Base-by-base conservation (phyloP, 1,140 invertebrate species). In the Lepidurus apus region DNA sequence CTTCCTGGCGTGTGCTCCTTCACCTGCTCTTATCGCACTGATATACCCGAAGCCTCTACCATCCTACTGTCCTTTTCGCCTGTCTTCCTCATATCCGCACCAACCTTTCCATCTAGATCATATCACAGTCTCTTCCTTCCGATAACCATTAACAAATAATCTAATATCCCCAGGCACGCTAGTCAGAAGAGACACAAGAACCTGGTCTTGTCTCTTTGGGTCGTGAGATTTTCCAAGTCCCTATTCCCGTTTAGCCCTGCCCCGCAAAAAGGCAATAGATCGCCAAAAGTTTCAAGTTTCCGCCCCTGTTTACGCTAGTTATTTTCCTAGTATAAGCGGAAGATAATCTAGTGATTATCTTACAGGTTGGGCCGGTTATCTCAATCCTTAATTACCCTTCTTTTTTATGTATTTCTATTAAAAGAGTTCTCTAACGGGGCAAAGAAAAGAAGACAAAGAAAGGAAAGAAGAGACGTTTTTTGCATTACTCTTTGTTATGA, bases 131-230 rank as follows among this genome's bases (percentile, higher is more conserved):
- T 65, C 53, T 65, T 65, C 53, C 53, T 65, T 65, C 53, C 53
- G 53, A 65, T 65, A 65, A 65, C 53, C 53, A 65, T 65, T 65
- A 65, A 65, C 53, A 65, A 65, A 65, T 65, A 65, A 65, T 65
- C 53, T 65, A 65, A 65, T 65, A 65, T n/a, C n/a, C 53, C 53
- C 21, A 13, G 21, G n/a, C 53, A 65, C 53, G 53, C 53, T 65
- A 21, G 4, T 3, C 34, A 3, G 4, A 34, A 34, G 34, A 34
- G 34, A 34, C 34, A 34, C 7, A 21, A 65, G 53, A 65, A 65
- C 53, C 34, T 65, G 17, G 53, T n/a, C 53, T 47, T 65, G 53
- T 65, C 53, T 13, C 21, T 65, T 34, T 4, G 34, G 34, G 53
- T 17, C 53, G 53, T 65, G 53, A 65, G 17, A 34, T 34, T 34